Evolutionary conservation across 2,113 vertebrate genomes (phyloP).

Genomic region (Lophotis ruficrista): DNA sequence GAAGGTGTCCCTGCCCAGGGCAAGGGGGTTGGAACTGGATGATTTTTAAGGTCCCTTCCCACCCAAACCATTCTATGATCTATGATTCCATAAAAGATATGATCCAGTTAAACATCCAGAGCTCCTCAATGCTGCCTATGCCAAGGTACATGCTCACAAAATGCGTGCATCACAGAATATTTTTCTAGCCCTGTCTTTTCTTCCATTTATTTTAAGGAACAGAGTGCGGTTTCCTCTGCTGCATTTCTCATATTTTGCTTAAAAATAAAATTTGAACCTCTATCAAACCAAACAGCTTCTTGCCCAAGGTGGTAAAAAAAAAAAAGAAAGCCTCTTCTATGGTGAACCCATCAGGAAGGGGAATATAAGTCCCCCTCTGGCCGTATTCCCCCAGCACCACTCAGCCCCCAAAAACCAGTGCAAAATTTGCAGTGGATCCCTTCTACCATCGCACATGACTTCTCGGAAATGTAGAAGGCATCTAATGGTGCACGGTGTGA

Average conservation of each 20-base stretch:
- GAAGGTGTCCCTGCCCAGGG: too few species aligned
- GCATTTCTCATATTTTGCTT: slow-evolving; percentile 14
- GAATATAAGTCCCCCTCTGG: neutral
- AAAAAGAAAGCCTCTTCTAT: neutral
- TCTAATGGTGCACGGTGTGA: neutral
- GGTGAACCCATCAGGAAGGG: neutral
- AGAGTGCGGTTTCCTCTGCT: slow-evolving; percentile 8
- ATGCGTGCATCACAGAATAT: neutral
- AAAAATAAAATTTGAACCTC: slow-evolving; percentile 30
- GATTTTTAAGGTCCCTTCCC: neutral
- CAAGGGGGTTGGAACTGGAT: too few species aligned
- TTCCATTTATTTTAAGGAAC: slow-evolving; percentile 35
- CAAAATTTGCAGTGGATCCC: neutral
- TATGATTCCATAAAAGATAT: neutral
- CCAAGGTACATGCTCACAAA: neutral
- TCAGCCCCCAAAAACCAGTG: neutral
- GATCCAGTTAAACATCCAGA: neutral
- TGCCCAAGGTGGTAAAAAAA: neutral
- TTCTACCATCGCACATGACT: neutral
- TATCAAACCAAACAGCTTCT: slow-evolving; percentile 28
- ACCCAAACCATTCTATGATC: neutral
- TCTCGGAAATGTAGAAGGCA: neutral
- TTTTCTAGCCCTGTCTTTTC: neutral
- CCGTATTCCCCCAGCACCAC: neutral
- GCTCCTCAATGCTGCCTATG: neutral